These are phyloP conservation scores for Acropternis orthonyx DNA, from an alignment of 2,797 vertebrate genomes.

Conservation along the genomic window DNA sequence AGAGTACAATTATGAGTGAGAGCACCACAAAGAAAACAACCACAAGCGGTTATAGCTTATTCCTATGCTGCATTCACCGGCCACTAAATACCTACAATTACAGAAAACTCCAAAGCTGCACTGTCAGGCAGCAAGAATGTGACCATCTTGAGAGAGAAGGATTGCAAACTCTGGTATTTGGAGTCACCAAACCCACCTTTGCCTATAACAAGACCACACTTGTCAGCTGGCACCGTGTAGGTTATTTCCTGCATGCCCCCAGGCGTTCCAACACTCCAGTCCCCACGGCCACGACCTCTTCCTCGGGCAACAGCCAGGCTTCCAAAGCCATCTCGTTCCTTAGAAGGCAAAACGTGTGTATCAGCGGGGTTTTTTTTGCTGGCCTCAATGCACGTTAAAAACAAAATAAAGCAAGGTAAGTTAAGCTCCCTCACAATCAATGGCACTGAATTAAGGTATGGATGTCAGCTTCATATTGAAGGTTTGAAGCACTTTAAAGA, in stretches of 20 bases:
- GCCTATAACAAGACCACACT: slow-evolving; percentile 96
- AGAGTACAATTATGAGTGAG: slow-evolving; percentile 46
- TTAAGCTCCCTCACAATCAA: background rate
- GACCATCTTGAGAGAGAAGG: background rate
- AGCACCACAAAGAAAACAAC: slow-evolving; percentile 37
- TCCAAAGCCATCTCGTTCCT: slow-evolving; percentile 95
- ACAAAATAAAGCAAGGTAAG: background rate
- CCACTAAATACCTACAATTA: slow-evolving; percentile 24
- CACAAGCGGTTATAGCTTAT: background rate
- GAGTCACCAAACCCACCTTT: slow-evolving; percentile 82
- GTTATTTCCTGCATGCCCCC: slow-evolving; percentile 94
- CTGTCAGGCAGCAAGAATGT: background rate
- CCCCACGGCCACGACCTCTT: slow-evolving; percentile 86
- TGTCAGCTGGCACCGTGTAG: slow-evolving; percentile 94
- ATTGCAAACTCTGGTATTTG: background rate
- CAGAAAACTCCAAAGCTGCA: background rate
- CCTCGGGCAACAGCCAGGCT: slow-evolving; percentile 83
- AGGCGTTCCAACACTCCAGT: slow-evolving; percentile 85
- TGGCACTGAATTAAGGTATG: background rate
- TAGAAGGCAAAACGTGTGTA: background rate
- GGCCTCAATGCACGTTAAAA: background rate
- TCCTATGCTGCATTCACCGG: background rate
- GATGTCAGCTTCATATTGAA: background rate
- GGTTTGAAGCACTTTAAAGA: background rate
- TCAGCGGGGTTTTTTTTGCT: background rate